phyloP scores from a whole-genome alignment of 2,113 vertebrate genomes.

The Ammodytes dubius region DNA sequence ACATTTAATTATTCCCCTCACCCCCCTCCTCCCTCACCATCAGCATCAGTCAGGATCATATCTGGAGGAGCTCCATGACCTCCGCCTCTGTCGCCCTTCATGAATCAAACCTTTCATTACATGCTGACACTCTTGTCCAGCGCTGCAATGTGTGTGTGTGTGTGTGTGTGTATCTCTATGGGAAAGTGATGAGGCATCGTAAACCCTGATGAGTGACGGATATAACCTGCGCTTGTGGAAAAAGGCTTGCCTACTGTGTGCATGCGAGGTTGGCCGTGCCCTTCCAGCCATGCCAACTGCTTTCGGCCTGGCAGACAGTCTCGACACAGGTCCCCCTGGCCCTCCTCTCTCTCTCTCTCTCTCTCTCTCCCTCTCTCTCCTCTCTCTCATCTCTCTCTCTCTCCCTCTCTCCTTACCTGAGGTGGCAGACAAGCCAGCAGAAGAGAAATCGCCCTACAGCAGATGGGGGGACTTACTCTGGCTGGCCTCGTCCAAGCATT shows the following conservation, averaged over 20 bases:
- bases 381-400: conserved; percentile 15
- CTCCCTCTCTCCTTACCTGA: conserved; percentile 64
- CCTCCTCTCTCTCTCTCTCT: conserved; percentile 40
- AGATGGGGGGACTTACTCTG: conserved; percentile 78
- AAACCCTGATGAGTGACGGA: conserved; percentile 75
- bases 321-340: conserved; percentile 41
- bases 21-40: conserved; percentile 67
- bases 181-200: conserved; percentile 74
- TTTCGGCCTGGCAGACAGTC: conserved; percentile 61
- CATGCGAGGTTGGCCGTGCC: conserved; percentile 29
- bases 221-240: conserved; percentile 73
- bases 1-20: conserved; percentile 66
- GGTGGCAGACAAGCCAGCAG: conserved; percentile 70
- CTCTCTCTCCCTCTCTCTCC: conserved; percentile 11
- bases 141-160: conserved; percentile 30
- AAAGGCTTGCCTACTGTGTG: conserved; percentile 48
- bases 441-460: conserved; percentile 76
- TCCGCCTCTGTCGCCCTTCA: conserved; percentile 75
- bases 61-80: conserved; percentile 78
- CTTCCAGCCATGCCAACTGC: conserved; percentile 65
- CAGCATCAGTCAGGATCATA: conserved; percentile 77
- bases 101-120: conserved; percentile 82
- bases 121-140: conserved; percentile 71
- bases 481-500: conserved; percentile 75
- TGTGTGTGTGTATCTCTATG: conserved; percentile 53